Base-by-base conservation (phyloP, 2,888 invertebrate genomes). In the Shargacucullia verbasci region DNA sequence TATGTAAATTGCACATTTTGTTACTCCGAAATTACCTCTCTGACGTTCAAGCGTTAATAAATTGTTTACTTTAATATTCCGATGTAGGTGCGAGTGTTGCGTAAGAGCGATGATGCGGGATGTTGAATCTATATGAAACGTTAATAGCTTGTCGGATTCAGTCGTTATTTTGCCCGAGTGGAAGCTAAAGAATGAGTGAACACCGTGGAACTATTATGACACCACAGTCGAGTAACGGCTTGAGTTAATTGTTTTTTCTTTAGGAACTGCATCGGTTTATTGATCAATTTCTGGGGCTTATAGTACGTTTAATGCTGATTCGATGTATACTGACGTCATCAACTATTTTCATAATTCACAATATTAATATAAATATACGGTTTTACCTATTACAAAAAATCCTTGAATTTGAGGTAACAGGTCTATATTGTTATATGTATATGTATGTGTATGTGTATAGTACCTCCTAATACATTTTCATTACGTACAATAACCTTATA, bases 1-100 rank as follows among this genome's bases (percentile, higher is more conserved):
- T 83, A 80, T 82, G 82, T 76, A 83, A 89, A 90, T 86, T 85
- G 85, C 82, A 76, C 76, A 79, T 82, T 83, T 75, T 76, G 69
- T 70, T 72, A 72, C 66, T 33, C 52, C 57, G 57, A 70, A 73
- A 76, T 74, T 70, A 70, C 74, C 61, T 70, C 10, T 31, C 49
- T 61, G 49, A 69, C 73, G 56, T 72, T 61, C 53, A 13, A 38
- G 59, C 59, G 62, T 60, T 64, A 66, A 74, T 69, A 69, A 55
- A 61, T 54, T 65, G 38, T 39, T 43, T 63, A 48, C 45, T 70
- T 62, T 60, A 54, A 54, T 57, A 60, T 60, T 45, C 25, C 29
- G 45, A 55, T 52, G 41, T 50, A 55, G 46, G 44, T 57, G 37
- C 14, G 43, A 39, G 34, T 61, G 31, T 61, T 56, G 49, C 49